phyloP scores from a whole-genome alignment of 2,888 invertebrate genomes.

The Ormyrus labotus region DNA sequence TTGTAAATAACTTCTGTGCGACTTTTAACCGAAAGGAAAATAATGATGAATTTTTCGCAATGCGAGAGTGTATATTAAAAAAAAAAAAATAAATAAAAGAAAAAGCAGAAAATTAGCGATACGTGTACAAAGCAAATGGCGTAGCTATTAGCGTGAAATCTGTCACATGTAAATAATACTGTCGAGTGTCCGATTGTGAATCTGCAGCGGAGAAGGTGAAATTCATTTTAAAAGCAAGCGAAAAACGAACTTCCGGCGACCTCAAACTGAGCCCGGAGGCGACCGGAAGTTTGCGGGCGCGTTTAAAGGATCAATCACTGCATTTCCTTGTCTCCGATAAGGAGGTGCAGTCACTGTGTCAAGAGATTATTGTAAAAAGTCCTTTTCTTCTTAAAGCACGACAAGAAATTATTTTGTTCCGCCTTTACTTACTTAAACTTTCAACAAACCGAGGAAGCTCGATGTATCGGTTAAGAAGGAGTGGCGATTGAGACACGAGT shows the following conservation, averaged over 20 bases:
- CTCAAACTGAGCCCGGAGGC: slow-evolving; percentile 37
- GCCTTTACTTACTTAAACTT: too few relatives aligned
- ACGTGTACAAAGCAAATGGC: slow-evolving; percentile 35
- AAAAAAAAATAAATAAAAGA: slow-evolving; percentile 4
- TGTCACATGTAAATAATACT: slow-evolving; percentile 47
- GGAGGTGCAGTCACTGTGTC: slow-evolving; percentile 34
- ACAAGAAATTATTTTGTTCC: too few relatives aligned
- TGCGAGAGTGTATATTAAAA: slow-evolving; percentile 4
- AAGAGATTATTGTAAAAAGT: too few relatives aligned
- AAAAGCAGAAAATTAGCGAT: slow-evolving; percentile 10
- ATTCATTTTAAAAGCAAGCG: neutral
- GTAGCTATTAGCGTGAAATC: slow-evolving; percentile 7
- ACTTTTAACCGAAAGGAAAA: slow-evolving; percentile 54
- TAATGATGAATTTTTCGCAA: slow-evolving; percentile 39
- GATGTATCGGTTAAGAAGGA: too few relatives aligned
- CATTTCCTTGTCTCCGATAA: slow-evolving; percentile 21
- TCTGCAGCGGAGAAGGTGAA: neutral
- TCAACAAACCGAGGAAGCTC: too few relatives aligned
- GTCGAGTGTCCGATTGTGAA: neutral
- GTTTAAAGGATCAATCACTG: slow-evolving; percentile 30
- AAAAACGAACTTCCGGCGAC: slow-evolving; percentile 21
- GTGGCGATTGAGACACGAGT: too few relatives aligned
- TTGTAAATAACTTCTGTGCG: slow-evolving; percentile 64
- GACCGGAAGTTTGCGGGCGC: slow-evolving; percentile 39
- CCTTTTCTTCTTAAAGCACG: too few relatives aligned